Evolutionary conservation across 2,113 vertebrate species (phyloP).

Genomic region (western clawed frog (Xenopus tropicalis)): DNA sequence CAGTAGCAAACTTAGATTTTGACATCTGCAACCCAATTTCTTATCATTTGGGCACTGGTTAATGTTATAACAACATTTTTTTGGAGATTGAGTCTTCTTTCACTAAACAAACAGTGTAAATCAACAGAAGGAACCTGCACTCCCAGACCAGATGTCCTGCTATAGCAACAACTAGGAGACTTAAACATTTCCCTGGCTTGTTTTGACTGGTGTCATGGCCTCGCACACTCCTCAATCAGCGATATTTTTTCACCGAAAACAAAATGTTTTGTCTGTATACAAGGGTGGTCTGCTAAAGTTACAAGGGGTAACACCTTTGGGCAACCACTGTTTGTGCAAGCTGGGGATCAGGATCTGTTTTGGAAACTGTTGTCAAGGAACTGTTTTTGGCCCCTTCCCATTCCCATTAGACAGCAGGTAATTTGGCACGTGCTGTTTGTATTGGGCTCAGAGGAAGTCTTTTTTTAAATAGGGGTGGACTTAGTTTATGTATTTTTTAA

Average conservation of each 20-base stretch:
- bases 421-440: too few species aligned
- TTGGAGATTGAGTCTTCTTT: neutral
- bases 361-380: constrained; percentile 18
- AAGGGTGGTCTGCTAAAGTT: constrained; percentile 6
- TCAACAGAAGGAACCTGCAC: neutral
- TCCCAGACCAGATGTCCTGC: constrained; percentile 30
- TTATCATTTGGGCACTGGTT: too few species aligned
- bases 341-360: constrained; percentile 14
- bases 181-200: constrained; percentile 25
- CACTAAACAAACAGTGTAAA: constrained; percentile 6
- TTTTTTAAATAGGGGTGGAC: too few species aligned
- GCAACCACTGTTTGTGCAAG: constrained; percentile 7
- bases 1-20: too few species aligned
- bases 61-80: too few species aligned
- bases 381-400: too few species aligned
- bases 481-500: too few species aligned
- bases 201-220: constrained; percentile 42
- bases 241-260: constrained; percentile 5
- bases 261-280: constrained; percentile 32
- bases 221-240: constrained; percentile 8
- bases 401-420: too few species aligned
- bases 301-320: neutral
- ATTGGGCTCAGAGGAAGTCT: too few species aligned
- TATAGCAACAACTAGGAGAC: constrained; percentile 36
- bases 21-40: too few species aligned